phyloP scores from a whole-genome alignment of 2,797 vertebrate species.

The Macroramphosus scolopax region DNA sequence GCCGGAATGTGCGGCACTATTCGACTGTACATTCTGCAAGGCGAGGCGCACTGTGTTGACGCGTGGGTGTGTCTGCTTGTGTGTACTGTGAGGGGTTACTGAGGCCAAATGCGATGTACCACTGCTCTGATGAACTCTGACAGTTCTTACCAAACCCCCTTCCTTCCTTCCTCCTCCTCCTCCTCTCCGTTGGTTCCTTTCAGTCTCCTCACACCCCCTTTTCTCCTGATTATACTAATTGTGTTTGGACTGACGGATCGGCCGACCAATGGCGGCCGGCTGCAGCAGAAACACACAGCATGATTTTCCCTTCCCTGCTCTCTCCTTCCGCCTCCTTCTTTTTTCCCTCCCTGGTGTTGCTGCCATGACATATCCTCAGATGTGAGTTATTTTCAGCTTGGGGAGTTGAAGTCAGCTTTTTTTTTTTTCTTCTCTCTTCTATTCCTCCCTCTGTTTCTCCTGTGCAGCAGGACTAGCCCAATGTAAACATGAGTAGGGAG shows the following conservation, averaged over 20 bases:
- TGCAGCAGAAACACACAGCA: slow-evolving; percentile 44
- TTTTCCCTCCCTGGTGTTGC: slow-evolving; percentile 23
- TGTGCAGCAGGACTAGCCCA: slow-evolving; percentile 59
- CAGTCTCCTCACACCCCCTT: slow-evolving; percentile 21
- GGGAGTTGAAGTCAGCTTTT: slow-evolving; percentile 55
- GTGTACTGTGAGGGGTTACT: slow-evolving; percentile 44
- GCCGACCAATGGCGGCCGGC: slow-evolving; percentile 47
- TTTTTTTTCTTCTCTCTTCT: background rate
- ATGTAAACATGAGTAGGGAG: slow-evolving; percentile 52
- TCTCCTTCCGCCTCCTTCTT: background rate
- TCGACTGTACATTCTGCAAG: slow-evolving; percentile 43
- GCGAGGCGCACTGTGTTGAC: slow-evolving; percentile 33
- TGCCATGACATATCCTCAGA: slow-evolving; percentile 48
- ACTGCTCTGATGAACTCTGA: slow-evolving; percentile 76
- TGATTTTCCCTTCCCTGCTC: slow-evolving; percentile 14
- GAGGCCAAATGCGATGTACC: slow-evolving; percentile 70
- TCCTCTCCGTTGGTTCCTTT: slow-evolving; percentile 34
- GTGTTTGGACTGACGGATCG: slow-evolving; percentile 57
- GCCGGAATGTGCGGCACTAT: slow-evolving; percentile 36
- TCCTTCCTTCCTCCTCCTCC: slow-evolving; percentile 10
- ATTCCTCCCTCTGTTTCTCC: slow-evolving; percentile 12
- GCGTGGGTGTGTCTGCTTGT: slow-evolving; percentile 25
- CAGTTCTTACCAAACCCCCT: slow-evolving; percentile 60
- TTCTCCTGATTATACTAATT: slow-evolving; percentile 41
- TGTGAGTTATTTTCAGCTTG: slow-evolving; percentile 59